Percentiles rank a stretch among this genome's conserved stretches.
These are phyloP conservation scores for Nerophis lumbriciformis DNA, from an alignment of 2,113 vertebrate species.

Conservation along the genomic window DNA sequence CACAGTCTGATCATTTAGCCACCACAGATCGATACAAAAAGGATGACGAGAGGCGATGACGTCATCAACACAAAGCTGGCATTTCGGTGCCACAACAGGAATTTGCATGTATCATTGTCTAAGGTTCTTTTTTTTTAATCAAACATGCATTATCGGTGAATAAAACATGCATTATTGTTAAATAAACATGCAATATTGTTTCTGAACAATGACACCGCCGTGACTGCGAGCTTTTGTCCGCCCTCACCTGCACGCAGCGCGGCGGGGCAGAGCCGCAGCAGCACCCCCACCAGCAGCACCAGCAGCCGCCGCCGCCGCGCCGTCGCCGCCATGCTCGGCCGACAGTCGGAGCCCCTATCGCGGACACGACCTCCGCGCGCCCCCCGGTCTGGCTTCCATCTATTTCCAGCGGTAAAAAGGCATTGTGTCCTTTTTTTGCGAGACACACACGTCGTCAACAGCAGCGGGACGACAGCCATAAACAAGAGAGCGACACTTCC, in stretches of 20 bases:
- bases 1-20: constrained; percentile 49
- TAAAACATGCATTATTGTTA: too few species aligned
- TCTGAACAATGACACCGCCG: background rate
- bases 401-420: background rate
- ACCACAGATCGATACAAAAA: constrained; percentile 55
- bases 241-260: constrained; percentile 57
- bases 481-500: background rate
- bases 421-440: constrained; percentile 6
- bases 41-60: background rate
- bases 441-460: too few species aligned
- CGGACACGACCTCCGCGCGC: constrained; percentile 2
- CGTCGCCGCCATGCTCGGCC: constrained; percentile 34
- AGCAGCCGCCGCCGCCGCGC: constrained; percentile 34
- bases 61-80: constrained; percentile 3
- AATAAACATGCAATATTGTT: too few species aligned
- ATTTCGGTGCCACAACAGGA: background rate
- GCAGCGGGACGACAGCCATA: background rate
- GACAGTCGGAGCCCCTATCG: constrained; percentile 3
- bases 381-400: background rate
- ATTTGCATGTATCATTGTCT: background rate
- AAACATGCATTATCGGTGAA: too few species aligned
- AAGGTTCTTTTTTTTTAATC: too few species aligned
- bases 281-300: constrained; percentile 30
- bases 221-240: constrained; percentile 27
- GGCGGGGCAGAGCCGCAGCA: constrained; percentile 46